phyloP scores from a whole-genome alignment of 2,113 vertebrate species.

The Podilymbus podiceps region DNA sequence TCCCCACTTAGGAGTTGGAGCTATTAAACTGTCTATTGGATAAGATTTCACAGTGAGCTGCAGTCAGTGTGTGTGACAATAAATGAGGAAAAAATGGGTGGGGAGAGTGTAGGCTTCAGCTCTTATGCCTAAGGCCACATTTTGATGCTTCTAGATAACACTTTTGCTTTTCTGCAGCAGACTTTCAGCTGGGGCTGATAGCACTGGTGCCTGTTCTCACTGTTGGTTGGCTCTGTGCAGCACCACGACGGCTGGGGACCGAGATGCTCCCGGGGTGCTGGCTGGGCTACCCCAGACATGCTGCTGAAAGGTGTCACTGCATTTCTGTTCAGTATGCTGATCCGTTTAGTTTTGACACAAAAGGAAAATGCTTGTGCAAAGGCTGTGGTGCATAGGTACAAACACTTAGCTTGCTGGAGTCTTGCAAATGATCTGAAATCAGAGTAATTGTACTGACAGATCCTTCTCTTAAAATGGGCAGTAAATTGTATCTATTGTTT shows the following conservation, averaged over 20 bases:
- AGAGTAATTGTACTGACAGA: background rate
- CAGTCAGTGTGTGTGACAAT: background rate
- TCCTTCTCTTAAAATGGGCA: background rate
- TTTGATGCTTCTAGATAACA: background rate
- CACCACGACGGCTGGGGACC: accelerated
- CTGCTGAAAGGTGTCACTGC: background rate
- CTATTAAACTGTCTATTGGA: background rate
- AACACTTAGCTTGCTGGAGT: background rate
- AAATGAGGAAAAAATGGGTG: background rate
- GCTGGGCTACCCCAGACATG: background rate
- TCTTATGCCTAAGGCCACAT: background rate
- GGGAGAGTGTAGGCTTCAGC: accelerated
- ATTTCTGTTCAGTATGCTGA: background rate
- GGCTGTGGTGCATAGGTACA: background rate
- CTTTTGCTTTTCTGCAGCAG: background rate
- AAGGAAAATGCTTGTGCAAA: background rate
- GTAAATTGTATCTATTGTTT: background rate
- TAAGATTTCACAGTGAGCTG: background rate
- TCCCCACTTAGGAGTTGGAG: background rate
- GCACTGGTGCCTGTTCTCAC: background rate
- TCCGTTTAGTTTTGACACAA: background rate
- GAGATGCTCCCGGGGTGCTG: background rate
- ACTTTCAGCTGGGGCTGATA: too few species aligned
- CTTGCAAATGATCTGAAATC: background rate
- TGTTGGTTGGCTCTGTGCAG: accelerated